Percentiles rank a stretch among this genome's conserved stretches.
These are phyloP conservation scores for Hydroisotoma schaefferi DNA, from an alignment of 2,888 invertebrate species.

Conservation along the genomic window DNA sequence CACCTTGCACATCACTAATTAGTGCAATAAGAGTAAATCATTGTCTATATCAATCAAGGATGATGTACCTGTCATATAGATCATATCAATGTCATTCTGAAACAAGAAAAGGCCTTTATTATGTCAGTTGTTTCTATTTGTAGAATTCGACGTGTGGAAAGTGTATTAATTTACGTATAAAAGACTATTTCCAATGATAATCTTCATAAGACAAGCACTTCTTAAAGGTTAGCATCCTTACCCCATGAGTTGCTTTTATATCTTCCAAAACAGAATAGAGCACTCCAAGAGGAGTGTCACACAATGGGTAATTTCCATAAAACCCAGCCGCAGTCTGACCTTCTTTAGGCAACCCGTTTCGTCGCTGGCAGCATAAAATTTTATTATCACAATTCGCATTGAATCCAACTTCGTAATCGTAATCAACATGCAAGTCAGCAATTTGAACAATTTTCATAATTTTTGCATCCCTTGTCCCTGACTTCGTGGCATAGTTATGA, in stretches of 20 bases:
- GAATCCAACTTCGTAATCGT: slow-evolving; percentile 62
- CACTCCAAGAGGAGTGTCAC: slow-evolving; percentile 70
- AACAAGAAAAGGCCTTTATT: too few species aligned
- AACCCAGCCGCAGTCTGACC: slow-evolving; percentile 60
- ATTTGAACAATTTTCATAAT: slow-evolving; percentile 61
- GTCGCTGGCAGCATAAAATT: slow-evolving; percentile 71
- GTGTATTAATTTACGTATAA: too few species aligned
- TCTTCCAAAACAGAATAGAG: slow-evolving; percentile 65
- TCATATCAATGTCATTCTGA: slow-evolving; percentile 51
- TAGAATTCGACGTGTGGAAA: too few species aligned
- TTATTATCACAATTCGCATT: slow-evolving; percentile 66
- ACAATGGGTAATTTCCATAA: slow-evolving; percentile 77
- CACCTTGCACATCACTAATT: too few species aligned
- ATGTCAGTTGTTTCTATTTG: too few species aligned
- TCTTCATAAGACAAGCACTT: too few species aligned
- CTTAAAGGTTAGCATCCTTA: too few species aligned
- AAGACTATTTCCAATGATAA: too few species aligned
- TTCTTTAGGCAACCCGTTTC: slow-evolving; percentile 54
- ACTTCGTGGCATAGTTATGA: background rate
- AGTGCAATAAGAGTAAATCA: too few species aligned
- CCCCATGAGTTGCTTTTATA: slow-evolving; percentile 41
- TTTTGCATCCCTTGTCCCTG: background rate
- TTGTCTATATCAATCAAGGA: too few species aligned
- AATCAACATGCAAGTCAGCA: slow-evolving; percentile 77
- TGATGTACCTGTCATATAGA: slow-evolving; percentile 53